Evolutionary conservation across 2,888 invertebrate species (phyloP).

Genomic region (Chrysolina americana): DNA sequence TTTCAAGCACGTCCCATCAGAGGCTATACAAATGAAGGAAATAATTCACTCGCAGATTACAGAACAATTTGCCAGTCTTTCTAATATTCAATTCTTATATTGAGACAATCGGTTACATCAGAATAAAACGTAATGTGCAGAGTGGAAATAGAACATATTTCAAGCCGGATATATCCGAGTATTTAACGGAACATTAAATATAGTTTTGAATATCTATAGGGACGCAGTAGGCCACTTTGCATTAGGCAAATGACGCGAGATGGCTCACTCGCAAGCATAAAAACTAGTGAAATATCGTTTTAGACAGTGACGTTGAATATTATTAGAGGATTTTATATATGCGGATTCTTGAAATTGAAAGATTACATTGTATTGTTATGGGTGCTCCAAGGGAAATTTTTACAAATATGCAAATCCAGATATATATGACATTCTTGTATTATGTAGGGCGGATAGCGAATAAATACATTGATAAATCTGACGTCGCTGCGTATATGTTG

Average conservation of each 20-base stretch:
- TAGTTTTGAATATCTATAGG: slow-evolving; percentile 66
- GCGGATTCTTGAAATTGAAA: slow-evolving; percentile 66
- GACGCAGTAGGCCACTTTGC: slow-evolving; percentile 65
- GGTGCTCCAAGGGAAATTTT: slow-evolving; percentile 53
- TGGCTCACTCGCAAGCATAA: slow-evolving; percentile 61
- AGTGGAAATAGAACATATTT: slow-evolving; percentile 48
- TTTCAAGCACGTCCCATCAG: too few relatives aligned
- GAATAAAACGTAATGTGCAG: slow-evolving; percentile 21
- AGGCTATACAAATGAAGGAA: too few relatives aligned
- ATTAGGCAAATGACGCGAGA: slow-evolving; percentile 68
- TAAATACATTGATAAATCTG: slow-evolving; percentile 53
- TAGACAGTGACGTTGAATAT: slow-evolving; percentile 64
- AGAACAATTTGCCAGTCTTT: neutral
- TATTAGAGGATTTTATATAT: slow-evolving; percentile 64
- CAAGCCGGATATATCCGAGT: slow-evolving; percentile 52
- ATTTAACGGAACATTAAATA: slow-evolving; percentile 69
- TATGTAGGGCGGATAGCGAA: slow-evolving; percentile 48
- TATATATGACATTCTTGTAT: slow-evolving; percentile 52
- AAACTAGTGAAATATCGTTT: slow-evolving; percentile 65
- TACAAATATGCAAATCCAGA: slow-evolving; percentile 55
- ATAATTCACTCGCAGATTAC: neutral
- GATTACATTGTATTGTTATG: slow-evolving; percentile 67
- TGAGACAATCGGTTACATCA: neutral
- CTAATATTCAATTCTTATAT: neutral
- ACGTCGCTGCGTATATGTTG: slow-evolving; percentile 42